Evolutionary conservation across 1,140 invertebrate genomes (phyloP), one percentile per base, ranked within the genome.

Genomic region (Euwallacea fornicatus): DNA sequence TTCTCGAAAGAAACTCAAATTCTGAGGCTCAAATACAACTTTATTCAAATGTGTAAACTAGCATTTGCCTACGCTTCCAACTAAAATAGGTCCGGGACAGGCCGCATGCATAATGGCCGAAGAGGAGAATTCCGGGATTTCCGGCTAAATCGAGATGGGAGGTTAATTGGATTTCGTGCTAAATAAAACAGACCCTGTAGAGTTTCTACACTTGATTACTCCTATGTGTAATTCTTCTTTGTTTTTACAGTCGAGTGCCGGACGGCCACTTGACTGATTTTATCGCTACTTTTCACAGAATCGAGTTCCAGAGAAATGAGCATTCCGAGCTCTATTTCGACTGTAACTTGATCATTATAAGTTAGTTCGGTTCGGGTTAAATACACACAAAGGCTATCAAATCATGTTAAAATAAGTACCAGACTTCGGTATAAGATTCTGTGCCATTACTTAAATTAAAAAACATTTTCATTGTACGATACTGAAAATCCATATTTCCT

Each of bases 91-190:
- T 41, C 11, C 8, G 43, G 16, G 21, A 42, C n/a, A 65, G 13
- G 9, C 61, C 61, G 44, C 61, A 42, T 65, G 63, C 53, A 54
- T 65, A 65, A 65, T 65, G 41, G 15, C 50, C 44, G 42, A 50
- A 63, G 21, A 50, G 46, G 53, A 55, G 63, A 33, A 65, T 54
- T 41, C 53, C 44, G 46, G 63, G 61, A 64, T 61, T 21, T 61
- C 59, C 59, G 21, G 61, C 44, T 63, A 63, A 63, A 63, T 63
- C 61, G 61, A 63, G 61, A 63, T 63, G 61, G 61, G 47, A 63
- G 44, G 63, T 65, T 65, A 65, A 65, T 65, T 65, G 63, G 53
- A 65, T 65, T 65, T 65, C 63, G 46, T 55, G 63, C 63, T 65
- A 65, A 53, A 65, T 65, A 65, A 65, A 65, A 65, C 63, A 63